Conservation (phyloP, 1,140 invertebrate species). For the Augochlora pura region DNA sequence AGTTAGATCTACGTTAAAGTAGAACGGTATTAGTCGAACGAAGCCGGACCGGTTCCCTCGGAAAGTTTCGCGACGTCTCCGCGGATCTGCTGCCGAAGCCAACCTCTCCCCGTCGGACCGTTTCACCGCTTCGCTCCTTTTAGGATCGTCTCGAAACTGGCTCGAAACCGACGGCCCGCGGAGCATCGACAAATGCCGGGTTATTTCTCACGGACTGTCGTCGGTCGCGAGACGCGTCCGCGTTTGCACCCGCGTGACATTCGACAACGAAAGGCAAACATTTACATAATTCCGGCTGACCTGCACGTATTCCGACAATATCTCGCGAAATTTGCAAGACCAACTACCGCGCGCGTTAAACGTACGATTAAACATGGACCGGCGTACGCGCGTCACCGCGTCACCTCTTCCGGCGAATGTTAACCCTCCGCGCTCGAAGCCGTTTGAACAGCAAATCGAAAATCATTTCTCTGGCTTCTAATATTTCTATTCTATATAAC, state of each 20-base stretch:
- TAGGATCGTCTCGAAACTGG: neutral
- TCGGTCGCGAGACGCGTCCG: too few relatives aligned
- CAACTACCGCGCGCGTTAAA: conserved; percentile 14
- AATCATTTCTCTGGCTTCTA: too few relatives aligned
- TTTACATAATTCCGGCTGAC: conserved; percentile 3
- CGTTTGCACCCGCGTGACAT: too few relatives aligned
- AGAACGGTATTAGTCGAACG: conserved; percentile 65
- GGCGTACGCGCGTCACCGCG: too few relatives aligned
- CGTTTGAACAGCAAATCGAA: too few relatives aligned
- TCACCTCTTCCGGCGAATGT: too few relatives aligned
- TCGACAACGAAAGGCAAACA: conserved; percentile 25
- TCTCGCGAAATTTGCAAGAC: neutral
- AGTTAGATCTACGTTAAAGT: conserved; percentile 65
- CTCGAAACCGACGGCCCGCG: conserved; percentile 19
- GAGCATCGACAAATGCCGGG: neutral
- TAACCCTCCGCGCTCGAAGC: too few relatives aligned
- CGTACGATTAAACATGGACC: conserved; percentile 16
- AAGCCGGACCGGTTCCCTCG: conserved; percentile 56
- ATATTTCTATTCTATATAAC: too few relatives aligned
- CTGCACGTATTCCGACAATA: neutral
- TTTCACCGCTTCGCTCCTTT: neutral
- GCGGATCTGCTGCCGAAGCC: conserved; percentile 21
- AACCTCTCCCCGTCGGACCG: neutral
- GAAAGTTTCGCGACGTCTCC: conserved; percentile 58
- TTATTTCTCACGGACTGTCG: conserved; percentile 26